Conservation (phyloP, 2,113 vertebrate species). For the Silurus meridionalis region DNA sequence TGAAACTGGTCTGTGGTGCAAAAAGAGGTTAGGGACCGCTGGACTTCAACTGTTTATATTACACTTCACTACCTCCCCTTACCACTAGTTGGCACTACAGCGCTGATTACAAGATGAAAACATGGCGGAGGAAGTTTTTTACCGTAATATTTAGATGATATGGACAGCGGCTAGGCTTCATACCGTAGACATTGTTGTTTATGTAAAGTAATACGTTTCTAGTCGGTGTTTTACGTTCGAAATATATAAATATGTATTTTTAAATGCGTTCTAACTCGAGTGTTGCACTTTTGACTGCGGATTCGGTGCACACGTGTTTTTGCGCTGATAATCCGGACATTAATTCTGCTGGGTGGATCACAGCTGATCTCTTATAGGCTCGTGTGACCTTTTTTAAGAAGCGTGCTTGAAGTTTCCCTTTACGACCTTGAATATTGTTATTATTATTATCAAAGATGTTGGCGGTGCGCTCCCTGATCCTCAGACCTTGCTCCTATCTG, state of each 20-base stretch:
- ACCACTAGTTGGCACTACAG: not conserved
- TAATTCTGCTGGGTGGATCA: too few species aligned
- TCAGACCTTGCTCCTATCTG: not conserved
- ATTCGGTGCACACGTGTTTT: not conserved
- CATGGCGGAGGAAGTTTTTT: not conserved
- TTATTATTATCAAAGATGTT: constrained; percentile 44
- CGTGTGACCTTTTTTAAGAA: not conserved
- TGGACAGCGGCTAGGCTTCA: not conserved
- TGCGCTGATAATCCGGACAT: not conserved
- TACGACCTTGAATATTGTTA: not conserved
- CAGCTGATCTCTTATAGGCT: not conserved
- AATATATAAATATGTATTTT: not conserved
- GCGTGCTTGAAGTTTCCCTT: not conserved
- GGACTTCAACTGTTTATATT: not conserved
- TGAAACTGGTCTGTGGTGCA: too few species aligned
- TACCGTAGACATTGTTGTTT: not conserved
- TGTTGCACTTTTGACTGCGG: not conserved
- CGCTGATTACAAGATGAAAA: not conserved
- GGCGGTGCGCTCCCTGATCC: constrained; percentile 21
- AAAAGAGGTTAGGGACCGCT: too few species aligned
- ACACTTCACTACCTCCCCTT: not conserved
- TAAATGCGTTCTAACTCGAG: not conserved
- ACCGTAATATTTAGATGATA: constrained; percentile 11
- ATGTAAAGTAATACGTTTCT: not conserved
- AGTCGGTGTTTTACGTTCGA: not conserved